Base-by-base conservation (phyloP, 1,140 invertebrate species). In the Triops longicaudatus region DNA sequence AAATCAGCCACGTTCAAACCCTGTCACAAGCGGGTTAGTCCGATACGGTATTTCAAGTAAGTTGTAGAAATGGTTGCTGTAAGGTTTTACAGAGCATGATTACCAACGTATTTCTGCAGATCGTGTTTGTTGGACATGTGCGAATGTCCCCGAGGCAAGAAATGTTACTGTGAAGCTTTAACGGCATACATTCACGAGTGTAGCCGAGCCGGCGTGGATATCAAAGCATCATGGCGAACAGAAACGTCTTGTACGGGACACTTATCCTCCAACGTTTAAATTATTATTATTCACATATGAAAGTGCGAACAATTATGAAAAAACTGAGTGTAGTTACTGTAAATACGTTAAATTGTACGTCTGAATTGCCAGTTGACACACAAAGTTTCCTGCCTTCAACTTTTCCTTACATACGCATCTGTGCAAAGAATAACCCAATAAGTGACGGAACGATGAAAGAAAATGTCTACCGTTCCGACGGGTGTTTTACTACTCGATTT, bases 91-190 rank as follows among this genome's bases (percentile, higher is more conserved):
- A 12, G 6, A 6, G 17, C 14, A 31, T 12, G 12, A 37, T 73
- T n/a, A 14, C n/a, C 5, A 22, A 26, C 11, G 12, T 0, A 10
- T 73, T 31, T 10, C 2, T 0, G 14, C 81, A 89, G 88, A 78
- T 92, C 94, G 0, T 98, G 95, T 84, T 87, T 92, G 77, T 87
- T 92, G 82, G 95, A 97, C 83, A 94, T 96, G 85, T 96, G 94
- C 83, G 93, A 95, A 82, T 97, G 95, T 85, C 89, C 91, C 1
- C 86, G 87, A n/a, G 87, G 88, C 2, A 85, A 87, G 44, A 86
- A 88, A 77, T 97, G 95, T 82, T 93, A 95, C 82, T 97, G 95
- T 83, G 93, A 96, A 81, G 92, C 93, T 73, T 90, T 96, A 79
- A 90, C 90, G 76, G 94, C 95, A 0, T 97, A 97, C 83, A 91